Evolutionary conservation across 2,797 vertebrate species (phyloP), one percentile per base, ranked within the genome.

Genomic region (Sphenodon punctatus): DNA sequence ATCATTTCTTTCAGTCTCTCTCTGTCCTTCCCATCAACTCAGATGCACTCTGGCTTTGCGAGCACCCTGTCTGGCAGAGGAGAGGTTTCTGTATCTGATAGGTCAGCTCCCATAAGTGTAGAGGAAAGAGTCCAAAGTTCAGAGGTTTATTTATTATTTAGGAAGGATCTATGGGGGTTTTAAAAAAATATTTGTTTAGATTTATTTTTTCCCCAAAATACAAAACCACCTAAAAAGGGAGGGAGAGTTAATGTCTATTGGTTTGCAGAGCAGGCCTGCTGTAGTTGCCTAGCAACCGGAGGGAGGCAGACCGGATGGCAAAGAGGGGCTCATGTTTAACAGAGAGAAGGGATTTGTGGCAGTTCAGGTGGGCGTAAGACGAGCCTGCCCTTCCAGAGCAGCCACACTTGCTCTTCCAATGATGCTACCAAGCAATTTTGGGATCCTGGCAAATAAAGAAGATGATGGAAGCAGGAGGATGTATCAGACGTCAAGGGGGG

Each of bases 271-370:
- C 58, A 3, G 60, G 82, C 70, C 67, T 58, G 83, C 85, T 68
- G 20, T n/a, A 72, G 92, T 92, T 76, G 69, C 92, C 66, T 92
- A 89, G 93, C 93, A 92, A 93, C 92, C 13, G n/a, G 48, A 27
- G 27, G 38, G 76, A 67, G 67, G 85, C 67, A 69, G 72, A 30
- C 43, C 32, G 36, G 63, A 49, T 67, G 64, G 67, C 34, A 27
- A 56, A 51, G 53, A 74, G 49, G 38, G 60, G 73, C 56, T 51
- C 27, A 49, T 60, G 46, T 27, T 72, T 66, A 56, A 67, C 67
- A 32, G 49, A 46, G 48, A 60, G 74, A 81, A 75, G 73, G 87
- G 69, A 63, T 41, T 30, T 67, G 74, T 56, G 20, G 73, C 49
- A 3, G 9, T 64, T 53, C 34, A 39, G 77, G 75, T 59, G 82